Percentiles rank a stretch among this genome's conserved stretches.
Evolutionary conservation across 2,888 invertebrate genomes (phyloP).

Genomic region (Scrobipalpa costella): DNA sequence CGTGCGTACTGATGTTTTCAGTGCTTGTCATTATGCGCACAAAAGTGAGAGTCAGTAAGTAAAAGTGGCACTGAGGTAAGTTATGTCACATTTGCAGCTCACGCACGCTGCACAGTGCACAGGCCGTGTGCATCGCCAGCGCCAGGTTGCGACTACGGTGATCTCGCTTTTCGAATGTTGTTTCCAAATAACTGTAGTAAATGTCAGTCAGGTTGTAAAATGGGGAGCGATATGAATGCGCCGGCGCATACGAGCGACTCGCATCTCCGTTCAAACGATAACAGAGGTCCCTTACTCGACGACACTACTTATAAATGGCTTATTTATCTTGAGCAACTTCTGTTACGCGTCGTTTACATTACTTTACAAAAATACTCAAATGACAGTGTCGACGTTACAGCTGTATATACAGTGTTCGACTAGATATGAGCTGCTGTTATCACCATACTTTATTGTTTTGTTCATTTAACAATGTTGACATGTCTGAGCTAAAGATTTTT

Average conservation of each 20-base stretch:
- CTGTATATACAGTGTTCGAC: neutral
- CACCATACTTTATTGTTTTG: conserved; percentile 10
- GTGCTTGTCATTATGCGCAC: conserved; percentile 56
- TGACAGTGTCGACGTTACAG: conserved; percentile 6
- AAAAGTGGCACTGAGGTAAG: conserved; percentile 53
- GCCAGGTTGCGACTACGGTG: conserved; percentile 60
- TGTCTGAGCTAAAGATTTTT: neutral
- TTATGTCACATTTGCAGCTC: conserved; percentile 47
- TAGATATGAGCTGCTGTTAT: conserved; percentile 7
- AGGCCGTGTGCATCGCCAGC: conserved; percentile 47
- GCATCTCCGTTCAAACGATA: conserved; percentile 72
- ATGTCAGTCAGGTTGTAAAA: conserved; percentile 69
- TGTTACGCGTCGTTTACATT: conserved; percentile 58
- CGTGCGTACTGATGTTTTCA: conserved; percentile 54
- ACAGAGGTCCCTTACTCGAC: conserved; percentile 67
- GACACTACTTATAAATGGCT: conserved; percentile 68
- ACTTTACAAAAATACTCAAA: conserved; percentile 14
- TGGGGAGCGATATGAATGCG: conserved; percentile 66
- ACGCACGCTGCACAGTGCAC: conserved; percentile 53
- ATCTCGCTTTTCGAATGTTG: conserved; percentile 65
- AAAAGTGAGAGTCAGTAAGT: conserved; percentile 67
- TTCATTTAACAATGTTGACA: neutral
- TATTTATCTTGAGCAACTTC: conserved; percentile 68
- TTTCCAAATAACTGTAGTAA: conserved; percentile 71
- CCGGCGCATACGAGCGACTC: conserved; percentile 60